Percentiles rank a stretch among this genome's conserved stretches.
phyloP scores from a whole-genome alignment of 2,888 invertebrate genomes.

The Branchellion lobata region DNA sequence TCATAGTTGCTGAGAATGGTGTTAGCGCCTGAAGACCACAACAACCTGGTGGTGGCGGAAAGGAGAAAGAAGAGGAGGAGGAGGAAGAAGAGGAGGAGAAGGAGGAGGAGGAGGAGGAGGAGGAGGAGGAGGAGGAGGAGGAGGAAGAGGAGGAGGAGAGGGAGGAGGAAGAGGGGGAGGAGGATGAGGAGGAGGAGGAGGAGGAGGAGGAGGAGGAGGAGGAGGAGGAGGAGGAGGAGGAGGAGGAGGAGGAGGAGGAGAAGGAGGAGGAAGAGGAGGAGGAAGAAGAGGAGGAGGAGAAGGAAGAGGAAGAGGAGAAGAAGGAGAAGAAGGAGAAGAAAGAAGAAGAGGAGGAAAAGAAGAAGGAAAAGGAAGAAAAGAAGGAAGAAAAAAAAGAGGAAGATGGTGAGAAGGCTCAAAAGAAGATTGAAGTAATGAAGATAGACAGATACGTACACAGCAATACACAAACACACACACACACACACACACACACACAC shows the following conservation, averaged over 20 bases:
- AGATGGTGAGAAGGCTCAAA: not conserved
- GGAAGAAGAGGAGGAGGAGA: not conserved
- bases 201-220: not conserved
- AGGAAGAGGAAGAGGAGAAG: not conserved
- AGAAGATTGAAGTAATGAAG: too few species aligned
- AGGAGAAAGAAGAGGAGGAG: not conserved
- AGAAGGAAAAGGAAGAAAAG: not conserved
- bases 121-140: not conserved
- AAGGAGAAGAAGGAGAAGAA: slow-evolving; percentile 2
- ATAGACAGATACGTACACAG: too few species aligned
- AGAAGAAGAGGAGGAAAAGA: not conserved
- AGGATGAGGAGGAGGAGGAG: too few species aligned
- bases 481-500: too few species aligned
- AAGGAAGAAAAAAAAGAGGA: not conserved
- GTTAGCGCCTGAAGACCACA: slow-evolving; percentile 75
- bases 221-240: not conserved
- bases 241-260: not conserved
- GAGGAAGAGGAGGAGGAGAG: not conserved
- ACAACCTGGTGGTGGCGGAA: slow-evolving; percentile 66
- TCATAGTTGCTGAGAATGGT: slow-evolving; percentile 81
- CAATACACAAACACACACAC: too few species aligned
- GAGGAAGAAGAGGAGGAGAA: not conserved
- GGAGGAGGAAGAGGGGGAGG: not conserved
- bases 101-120: not conserved
- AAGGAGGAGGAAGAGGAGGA: not conserved